phyloP scores from a whole-genome alignment of 2,113 vertebrate species.

The Acanthisitta chloris region DNA sequence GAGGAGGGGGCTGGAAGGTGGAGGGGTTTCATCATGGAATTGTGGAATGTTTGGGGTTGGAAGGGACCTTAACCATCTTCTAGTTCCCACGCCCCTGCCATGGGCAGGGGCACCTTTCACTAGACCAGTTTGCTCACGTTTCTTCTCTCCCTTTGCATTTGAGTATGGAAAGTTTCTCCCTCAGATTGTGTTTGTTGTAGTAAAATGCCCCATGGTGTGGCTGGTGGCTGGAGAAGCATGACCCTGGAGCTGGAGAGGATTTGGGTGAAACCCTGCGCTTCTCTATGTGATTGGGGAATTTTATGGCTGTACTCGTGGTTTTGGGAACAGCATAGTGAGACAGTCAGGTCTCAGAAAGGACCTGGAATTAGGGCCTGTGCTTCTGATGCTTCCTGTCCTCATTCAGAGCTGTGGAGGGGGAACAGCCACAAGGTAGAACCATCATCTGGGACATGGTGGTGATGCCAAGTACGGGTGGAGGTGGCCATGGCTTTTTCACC shows the following conservation, averaged over 20 bases:
- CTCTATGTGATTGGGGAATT: neutral
- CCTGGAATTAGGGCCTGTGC: neutral
- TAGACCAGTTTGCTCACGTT: neutral
- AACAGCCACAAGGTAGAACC: fast-evolving
- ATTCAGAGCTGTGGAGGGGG: fast-evolving
- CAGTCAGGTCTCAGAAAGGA: neutral
- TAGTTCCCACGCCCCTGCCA: fast-evolving
- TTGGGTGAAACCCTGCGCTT: neutral
- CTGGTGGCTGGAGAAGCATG: neutral
- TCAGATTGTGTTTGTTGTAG: neutral
- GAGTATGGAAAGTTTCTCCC: neutral
- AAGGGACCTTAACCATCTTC: neutral
- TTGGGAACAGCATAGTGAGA: fast-evolving
- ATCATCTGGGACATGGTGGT: neutral
- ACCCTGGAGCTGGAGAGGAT: fast-evolving
- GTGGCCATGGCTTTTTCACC: neutral
- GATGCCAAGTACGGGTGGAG: neutral
- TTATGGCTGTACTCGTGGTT: neutral
- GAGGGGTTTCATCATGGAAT: fast-evolving
- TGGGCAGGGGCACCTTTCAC: neutral
- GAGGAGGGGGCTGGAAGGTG: neutral
- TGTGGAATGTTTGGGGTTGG: neutral
- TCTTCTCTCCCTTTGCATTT: neutral
- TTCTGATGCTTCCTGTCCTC: fast-evolving
- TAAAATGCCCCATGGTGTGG: neutral